Evolutionary conservation across 92 coral and sea anemone genomes (phyloP).

Genomic region (Galaxea fascicularis): DNA sequence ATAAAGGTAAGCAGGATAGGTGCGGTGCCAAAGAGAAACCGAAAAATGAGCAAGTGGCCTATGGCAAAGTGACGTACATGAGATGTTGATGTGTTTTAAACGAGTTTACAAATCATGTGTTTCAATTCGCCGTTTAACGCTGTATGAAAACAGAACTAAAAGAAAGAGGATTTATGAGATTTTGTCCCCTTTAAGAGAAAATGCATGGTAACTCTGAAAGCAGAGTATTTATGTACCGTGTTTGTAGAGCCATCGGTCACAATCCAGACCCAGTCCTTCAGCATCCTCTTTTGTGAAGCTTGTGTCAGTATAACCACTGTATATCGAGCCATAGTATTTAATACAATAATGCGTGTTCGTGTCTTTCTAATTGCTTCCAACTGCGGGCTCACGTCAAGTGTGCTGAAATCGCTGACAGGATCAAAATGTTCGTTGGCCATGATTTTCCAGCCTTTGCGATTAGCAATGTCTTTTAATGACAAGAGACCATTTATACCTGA

Average conservation of each 20-base stretch:
- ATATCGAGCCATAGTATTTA: slow-evolving; percentile 68
- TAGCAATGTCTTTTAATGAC: slow-evolving; percentile 72
- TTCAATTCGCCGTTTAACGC: no score
- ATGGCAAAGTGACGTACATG: no score
- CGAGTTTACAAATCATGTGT: no score
- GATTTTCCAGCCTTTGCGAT: slow-evolving; percentile 73
- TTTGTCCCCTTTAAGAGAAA: not conserved
- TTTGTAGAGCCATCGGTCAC: slow-evolving; percentile 77
- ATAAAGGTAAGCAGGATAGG: no score
- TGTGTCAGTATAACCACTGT: slow-evolving; percentile 66
- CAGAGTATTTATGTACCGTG: slow-evolving; percentile 34
- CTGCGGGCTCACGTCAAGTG: slow-evolving; percentile 55
- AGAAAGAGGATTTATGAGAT: no score
- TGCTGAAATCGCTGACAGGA: slow-evolving; percentile 40
- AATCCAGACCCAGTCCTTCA: slow-evolving; percentile 74
- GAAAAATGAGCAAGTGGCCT: no score
- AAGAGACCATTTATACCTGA: slow-evolving; percentile 70
- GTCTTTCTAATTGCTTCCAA: slow-evolving; percentile 56
- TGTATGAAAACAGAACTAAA: no score
- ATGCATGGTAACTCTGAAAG: not conserved
- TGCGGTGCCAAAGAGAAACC: no score
- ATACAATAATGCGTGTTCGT: slow-evolving; percentile 54
- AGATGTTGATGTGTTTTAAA: no score
- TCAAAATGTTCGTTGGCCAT: slow-evolving; percentile 74
- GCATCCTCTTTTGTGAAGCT: slow-evolving; percentile 63